phyloP scores from a whole-genome alignment of 2,113 vertebrate genomes.

The Tetraodon nigroviridis region DNA sequence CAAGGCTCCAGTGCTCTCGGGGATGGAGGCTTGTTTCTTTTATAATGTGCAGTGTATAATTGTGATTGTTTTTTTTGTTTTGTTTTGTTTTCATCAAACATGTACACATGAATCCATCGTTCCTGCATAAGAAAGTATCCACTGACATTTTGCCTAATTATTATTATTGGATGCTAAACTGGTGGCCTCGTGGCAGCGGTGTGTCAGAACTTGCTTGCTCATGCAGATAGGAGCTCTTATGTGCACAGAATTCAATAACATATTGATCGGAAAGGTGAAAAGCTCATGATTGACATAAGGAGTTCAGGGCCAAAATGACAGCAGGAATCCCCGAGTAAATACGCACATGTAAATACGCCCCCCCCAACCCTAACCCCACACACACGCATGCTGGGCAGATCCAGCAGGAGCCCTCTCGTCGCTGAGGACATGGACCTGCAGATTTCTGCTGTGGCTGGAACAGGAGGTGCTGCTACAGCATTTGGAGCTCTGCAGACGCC shows the following conservation, averaged over 20 bases:
- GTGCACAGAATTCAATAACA: slow-evolving; percentile 13
- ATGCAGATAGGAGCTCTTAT: slow-evolving; percentile 14
- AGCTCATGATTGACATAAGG: slow-evolving; percentile 32
- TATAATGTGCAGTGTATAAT: neutral
- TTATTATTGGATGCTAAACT: too few species aligned
- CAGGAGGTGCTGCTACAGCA: slow-evolving; percentile 16
- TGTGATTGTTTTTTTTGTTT: neutral
- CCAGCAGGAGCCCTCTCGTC: slow-evolving; percentile 39
- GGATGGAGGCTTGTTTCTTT: neutral
- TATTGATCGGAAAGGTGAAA: slow-evolving; percentile 42
- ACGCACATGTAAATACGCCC: too few species aligned
- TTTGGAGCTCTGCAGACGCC: slow-evolving; percentile 34
- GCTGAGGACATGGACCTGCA: slow-evolving; percentile 47
- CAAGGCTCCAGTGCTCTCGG: too few species aligned
- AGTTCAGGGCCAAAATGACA: slow-evolving; percentile 34
- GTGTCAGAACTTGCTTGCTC: slow-evolving; percentile 8
- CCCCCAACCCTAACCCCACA: too few species aligned
- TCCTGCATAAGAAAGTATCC: neutral
- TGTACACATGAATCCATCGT: too few species aligned
- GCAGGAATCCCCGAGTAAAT: slow-evolving; percentile 3
- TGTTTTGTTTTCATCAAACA: too few species aligned
- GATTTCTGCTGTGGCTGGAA: slow-evolving; percentile 26
- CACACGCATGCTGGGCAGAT: slow-evolving; percentile 9
- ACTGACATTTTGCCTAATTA: neutral
- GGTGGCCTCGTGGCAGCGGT: too few species aligned